phyloP scores from a whole-genome alignment of 2,888 invertebrate species.

The Nephrotoma appendiculata region DNA sequence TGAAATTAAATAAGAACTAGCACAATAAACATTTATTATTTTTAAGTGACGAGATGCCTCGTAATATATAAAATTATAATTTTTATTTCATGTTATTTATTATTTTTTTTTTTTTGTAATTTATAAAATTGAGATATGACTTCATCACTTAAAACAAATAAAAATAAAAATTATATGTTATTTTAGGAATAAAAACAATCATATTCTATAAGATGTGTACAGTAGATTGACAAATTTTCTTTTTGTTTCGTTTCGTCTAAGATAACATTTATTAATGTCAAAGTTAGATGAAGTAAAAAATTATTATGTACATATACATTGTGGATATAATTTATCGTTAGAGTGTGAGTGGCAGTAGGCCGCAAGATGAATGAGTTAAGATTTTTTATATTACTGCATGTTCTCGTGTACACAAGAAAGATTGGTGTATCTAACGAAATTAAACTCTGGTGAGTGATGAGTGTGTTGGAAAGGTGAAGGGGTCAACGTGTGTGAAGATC shows the following conservation, averaged over 20 bases:
- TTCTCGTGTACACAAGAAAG: neutral
- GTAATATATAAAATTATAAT: neutral
- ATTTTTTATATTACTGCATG: neutral
- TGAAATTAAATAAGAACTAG: neutral
- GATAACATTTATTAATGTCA: neutral
- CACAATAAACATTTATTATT: neutral
- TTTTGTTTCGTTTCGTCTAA: neutral
- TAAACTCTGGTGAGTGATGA: neutral
- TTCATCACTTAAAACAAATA: neutral
- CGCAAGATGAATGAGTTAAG: neutral
- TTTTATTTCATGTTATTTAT: neutral
- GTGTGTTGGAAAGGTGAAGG: neutral
- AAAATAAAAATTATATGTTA: neutral
- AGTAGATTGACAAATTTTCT: neutral
- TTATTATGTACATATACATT: neutral
- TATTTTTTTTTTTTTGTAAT: neutral
- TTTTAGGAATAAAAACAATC: constrained; percentile 1
- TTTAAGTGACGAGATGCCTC: neutral
- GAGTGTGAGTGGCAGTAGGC: neutral
- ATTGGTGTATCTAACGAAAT: neutral
- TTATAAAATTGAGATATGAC: neutral
- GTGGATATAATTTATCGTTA: neutral
- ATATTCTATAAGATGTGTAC: neutral
- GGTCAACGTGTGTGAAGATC: neutral
- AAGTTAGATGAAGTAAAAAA: neutral